Conservation (phyloP, 1,140 invertebrate species). For the Eupristina koningsbergeri region DNA sequence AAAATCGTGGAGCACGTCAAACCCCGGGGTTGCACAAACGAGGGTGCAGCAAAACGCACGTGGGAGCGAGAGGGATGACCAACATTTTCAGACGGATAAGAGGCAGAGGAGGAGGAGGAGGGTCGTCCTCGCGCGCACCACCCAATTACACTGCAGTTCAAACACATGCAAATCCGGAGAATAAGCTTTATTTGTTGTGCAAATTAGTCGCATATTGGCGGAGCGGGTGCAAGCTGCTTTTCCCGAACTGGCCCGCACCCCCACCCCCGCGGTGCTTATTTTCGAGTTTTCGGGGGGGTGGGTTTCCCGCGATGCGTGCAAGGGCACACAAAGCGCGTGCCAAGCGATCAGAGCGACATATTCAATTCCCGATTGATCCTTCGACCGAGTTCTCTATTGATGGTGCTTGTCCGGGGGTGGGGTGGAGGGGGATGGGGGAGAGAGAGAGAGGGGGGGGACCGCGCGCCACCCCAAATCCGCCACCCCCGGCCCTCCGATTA, state of each 20-base stretch:
- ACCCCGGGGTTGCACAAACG: constrained; percentile 12
- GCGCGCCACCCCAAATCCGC: not conserved
- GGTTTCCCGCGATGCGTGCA: not conserved
- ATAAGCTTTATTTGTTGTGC: constrained; percentile 75
- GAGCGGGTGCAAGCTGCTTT: constrained; percentile 29
- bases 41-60: not conserved
- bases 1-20: constrained; percentile 45
- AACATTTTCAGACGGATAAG: constrained; percentile 27
- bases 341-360: constrained; percentile 34
- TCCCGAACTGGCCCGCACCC: not conserved
- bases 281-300: constrained; percentile 27
- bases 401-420: constrained; percentile 16
- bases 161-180: constrained; percentile 74
- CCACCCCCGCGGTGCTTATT: constrained; percentile 16
- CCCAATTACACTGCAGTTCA: constrained; percentile 74
- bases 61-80: not conserved
- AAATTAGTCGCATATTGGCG: constrained; percentile 73
- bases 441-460: too few species aligned
- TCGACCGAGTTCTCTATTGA: constrained; percentile 12
- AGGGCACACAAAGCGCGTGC: constrained; percentile 57
- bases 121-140: constrained; percentile 47
- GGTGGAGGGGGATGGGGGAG: too few species aligned
- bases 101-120: not conserved
- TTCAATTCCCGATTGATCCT: constrained; percentile 51
- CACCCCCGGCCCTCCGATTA: constrained; percentile 23